Evolutionary conservation across 2,113 vertebrate species (phyloP).

Genomic region (Bubalus kerabau): DNA sequence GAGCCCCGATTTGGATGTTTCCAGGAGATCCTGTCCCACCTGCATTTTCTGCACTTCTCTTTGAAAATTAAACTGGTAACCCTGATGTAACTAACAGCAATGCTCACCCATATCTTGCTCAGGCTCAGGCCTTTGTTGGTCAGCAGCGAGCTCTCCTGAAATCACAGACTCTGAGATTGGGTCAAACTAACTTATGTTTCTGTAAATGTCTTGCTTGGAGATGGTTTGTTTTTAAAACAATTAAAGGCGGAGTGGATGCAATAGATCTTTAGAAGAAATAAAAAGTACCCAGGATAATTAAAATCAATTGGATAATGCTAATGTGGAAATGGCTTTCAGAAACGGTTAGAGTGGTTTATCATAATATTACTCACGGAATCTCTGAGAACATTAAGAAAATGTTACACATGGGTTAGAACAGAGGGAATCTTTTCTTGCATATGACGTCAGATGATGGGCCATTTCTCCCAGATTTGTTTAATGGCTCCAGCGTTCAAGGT

Average conservation of each 20-base stretch:
- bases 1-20: background rate
- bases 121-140: background rate
- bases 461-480: slow-evolving; percentile 38
- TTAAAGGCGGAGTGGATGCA: slow-evolving; percentile 14
- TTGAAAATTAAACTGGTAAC: background rate
- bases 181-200: slow-evolving; percentile 11
- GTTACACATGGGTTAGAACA: background rate
- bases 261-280: background rate
- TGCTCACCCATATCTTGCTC: background rate
- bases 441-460: background rate
- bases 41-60: background rate
- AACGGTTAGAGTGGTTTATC: slow-evolving; percentile 11
- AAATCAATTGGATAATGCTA: slow-evolving; percentile 45
- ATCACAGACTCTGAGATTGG: background rate
- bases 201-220: slow-evolving; percentile 29
- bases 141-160: background rate
- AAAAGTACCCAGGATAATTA: slow-evolving; percentile 39
- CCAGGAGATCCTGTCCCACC: background rate
- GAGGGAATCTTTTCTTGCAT: background rate
- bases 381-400: slow-evolving; percentile 57
- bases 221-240: slow-evolving; percentile 51
- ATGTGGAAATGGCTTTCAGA: slow-evolving; percentile 60
- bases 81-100: background rate
- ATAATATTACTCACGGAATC: slow-evolving; percentile 34
- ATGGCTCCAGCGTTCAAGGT: background rate